phyloP scores from a whole-genome alignment of 2,797 vertebrate species.

The Leuciscus waleckii region DNA sequence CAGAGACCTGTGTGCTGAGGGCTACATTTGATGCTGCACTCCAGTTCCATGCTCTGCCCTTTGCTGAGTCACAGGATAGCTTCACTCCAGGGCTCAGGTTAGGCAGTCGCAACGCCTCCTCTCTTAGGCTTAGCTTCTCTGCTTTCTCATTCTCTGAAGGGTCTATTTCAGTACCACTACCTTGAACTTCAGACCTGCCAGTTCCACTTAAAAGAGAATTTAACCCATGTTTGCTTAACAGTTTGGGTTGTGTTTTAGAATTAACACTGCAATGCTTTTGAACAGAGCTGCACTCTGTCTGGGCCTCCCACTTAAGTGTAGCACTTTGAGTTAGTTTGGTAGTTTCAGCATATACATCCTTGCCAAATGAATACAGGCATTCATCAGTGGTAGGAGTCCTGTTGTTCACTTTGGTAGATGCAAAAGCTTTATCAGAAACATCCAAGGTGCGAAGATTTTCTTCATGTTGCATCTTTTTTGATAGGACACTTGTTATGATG shows the following conservation, averaged over 20 bases:
- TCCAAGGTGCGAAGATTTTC: constrained; percentile 73
- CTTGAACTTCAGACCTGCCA: constrained; percentile 45
- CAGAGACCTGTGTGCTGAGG: constrained; percentile 46
- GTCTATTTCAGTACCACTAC: constrained; percentile 56
- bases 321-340: constrained; percentile 40
- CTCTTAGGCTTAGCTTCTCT: constrained; percentile 47
- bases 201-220: constrained; percentile 36
- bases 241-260: constrained; percentile 60
- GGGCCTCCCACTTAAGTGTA: constrained; percentile 40
- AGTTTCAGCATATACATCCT: constrained; percentile 42
- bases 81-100: constrained; percentile 52
- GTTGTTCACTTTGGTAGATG: constrained; percentile 44
- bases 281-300: constrained; percentile 33
- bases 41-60: constrained; percentile 52
- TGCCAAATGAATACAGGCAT: constrained; percentile 31
- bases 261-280: constrained; percentile 51
- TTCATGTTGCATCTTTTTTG: constrained; percentile 88
- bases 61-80: constrained; percentile 64
- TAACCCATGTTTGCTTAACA: constrained; percentile 56
- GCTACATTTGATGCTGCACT: constrained; percentile 49
- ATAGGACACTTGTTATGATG: constrained; percentile 85
- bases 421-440: constrained; percentile 53
- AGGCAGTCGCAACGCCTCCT: constrained; percentile 39
- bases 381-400: constrained; percentile 14
- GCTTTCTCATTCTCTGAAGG: constrained; percentile 55